phyloP scores from a whole-genome alignment of 2,113 vertebrate species.

The Erythrocercus mccallii region DNA sequence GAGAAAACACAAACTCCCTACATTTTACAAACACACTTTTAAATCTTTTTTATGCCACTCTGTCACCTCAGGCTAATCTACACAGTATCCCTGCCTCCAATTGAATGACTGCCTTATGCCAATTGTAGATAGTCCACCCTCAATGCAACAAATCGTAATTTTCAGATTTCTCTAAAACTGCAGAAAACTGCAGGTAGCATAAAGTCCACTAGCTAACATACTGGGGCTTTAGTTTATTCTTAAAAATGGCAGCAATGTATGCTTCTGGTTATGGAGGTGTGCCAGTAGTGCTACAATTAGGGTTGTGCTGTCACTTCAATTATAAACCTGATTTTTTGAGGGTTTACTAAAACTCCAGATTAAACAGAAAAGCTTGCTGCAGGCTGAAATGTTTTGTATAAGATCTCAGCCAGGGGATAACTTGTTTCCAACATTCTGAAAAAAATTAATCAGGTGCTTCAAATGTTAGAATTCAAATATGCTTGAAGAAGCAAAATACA shows the following conservation, averaged over 20 bases:
- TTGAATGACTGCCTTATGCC: neutral
- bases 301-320: conserved; percentile 39
- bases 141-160: neutral
- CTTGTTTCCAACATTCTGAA: conserved; percentile 9
- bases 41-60: neutral
- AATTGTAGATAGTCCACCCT: neutral
- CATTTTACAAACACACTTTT: neutral
- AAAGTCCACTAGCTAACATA: neutral
- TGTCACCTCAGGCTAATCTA: conserved; percentile 5
- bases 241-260: conserved; percentile 9
- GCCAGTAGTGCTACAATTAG: conserved; percentile 41
- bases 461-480: neutral
- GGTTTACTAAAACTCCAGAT: conserved; percentile 40
- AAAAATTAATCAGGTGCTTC: neutral
- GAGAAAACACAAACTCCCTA: neutral
- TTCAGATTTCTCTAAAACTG: neutral
- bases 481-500: conserved; percentile 10
- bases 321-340: conserved; percentile 34
- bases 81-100: neutral
- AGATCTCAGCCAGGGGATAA: conserved; percentile 13
- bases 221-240: neutral
- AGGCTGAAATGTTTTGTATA: conserved; percentile 17
- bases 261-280: conserved; percentile 15
- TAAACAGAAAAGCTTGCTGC: conserved; percentile 44
- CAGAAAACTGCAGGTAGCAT: neutral